Evolutionary conservation across 2,888 invertebrate genomes (phyloP).

Genomic region (Chloroclystis v-ata): DNA sequence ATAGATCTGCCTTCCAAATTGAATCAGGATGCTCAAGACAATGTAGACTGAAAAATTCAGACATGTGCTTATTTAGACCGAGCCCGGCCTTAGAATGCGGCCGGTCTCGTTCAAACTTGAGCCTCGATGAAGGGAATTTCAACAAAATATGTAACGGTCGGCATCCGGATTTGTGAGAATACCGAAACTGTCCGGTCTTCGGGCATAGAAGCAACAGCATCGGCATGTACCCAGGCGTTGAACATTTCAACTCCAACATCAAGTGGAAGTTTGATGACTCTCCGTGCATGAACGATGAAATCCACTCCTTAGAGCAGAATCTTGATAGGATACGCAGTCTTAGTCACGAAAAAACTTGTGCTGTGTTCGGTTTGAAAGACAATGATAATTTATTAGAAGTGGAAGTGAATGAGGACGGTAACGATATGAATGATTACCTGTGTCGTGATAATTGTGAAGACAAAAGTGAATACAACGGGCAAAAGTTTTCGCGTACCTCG

Average conservation of each 20-base stretch:
- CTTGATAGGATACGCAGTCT: constrained; percentile 72
- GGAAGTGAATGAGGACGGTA: constrained; percentile 66
- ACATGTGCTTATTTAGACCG: constrained; percentile 69
- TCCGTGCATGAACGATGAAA: constrained; percentile 54
- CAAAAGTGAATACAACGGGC: constrained; percentile 63
- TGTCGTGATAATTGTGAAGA: constrained; percentile 63
- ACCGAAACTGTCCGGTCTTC: constrained; percentile 72
- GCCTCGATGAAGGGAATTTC: constrained; percentile 71
- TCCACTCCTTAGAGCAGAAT: constrained; percentile 68
- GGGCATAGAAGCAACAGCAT: constrained; percentile 76
- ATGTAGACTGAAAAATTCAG: constrained; percentile 69
- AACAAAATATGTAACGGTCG: constrained; percentile 69
- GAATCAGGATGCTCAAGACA: constrained; percentile 67
- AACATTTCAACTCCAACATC: constrained; percentile 71
- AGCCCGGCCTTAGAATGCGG: constrained; percentile 62
- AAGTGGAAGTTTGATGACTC: constrained; percentile 73
- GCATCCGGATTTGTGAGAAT: constrained; percentile 77
- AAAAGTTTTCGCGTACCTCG: constrained; percentile 71
- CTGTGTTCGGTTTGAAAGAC: constrained; percentile 52
- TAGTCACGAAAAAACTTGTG: constrained; percentile 66
- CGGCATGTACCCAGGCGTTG: constrained; percentile 69
- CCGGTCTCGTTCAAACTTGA: constrained; percentile 70
- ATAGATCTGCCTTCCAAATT: constrained; percentile 69
- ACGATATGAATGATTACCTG: constrained; percentile 57
- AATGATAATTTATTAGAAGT: constrained; percentile 65